Conservation (phyloP, 2,888 invertebrate species). For the Perdita meconis region DNA sequence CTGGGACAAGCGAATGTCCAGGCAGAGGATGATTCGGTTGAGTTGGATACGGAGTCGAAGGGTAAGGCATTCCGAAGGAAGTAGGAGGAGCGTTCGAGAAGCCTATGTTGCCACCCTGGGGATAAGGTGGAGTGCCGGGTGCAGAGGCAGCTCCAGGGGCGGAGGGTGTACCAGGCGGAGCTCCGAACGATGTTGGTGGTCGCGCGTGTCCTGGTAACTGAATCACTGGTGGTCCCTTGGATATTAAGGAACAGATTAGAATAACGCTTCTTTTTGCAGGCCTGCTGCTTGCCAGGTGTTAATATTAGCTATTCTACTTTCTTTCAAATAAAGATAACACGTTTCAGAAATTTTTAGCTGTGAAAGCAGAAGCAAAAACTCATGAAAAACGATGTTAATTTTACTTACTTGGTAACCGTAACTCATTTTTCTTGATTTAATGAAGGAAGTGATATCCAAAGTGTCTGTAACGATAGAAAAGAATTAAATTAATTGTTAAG, state of each 20-base stretch:
- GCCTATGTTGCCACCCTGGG: slow-evolving; percentile 60
- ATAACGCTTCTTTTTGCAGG: no score
- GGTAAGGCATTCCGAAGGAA: slow-evolving; percentile 78
- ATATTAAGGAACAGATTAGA: slow-evolving; percentile 32
- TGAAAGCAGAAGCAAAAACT: no score
- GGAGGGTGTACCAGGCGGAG: slow-evolving; percentile 80
- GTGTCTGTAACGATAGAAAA: slow-evolving; percentile 25
- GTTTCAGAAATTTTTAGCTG: no score
- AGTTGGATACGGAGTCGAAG: slow-evolving; percentile 57
- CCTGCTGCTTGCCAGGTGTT: no score
- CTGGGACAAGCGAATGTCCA: slow-evolving; percentile 28
- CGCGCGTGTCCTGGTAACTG: slow-evolving; percentile 76
- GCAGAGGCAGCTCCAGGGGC: slow-evolving; percentile 77
- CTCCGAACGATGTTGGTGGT: slow-evolving; percentile 80
- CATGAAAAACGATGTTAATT: no score
- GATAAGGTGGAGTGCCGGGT: slow-evolving; percentile 71
- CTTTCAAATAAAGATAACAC: no score
- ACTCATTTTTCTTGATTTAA: slow-evolving; percentile 75
- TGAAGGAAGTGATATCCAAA: background rate
- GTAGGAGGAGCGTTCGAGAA: slow-evolving; percentile 71
- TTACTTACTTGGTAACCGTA: slow-evolving; percentile 81
- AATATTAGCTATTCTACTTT: no score
- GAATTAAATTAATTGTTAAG: background rate
- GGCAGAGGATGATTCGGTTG: slow-evolving; percentile 45
- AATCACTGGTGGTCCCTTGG: slow-evolving; percentile 79